Percentiles rank a stretch among this genome's conserved stretches.
These are phyloP conservation scores for Augochlorella aurata DNA, from an alignment of 2,888 invertebrate genomes.

Conservation along the genomic window DNA sequence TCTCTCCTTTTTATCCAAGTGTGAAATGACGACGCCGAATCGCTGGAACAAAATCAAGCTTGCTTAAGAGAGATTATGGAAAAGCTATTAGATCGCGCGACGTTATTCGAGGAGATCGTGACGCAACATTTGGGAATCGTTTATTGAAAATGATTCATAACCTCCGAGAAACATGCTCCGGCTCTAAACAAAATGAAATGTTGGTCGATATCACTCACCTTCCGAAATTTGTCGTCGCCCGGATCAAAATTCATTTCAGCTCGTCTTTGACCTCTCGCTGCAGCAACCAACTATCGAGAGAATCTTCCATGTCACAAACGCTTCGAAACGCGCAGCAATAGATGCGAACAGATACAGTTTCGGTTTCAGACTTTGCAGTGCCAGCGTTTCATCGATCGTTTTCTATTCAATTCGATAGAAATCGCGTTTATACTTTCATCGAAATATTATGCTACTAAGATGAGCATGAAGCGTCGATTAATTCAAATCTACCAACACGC, in stretches of 20 bases:
- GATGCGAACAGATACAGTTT: not conserved
- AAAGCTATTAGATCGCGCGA: no score
- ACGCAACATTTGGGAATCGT: not conserved
- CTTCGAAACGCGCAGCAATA: constrained; percentile 9
- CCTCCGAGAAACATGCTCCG: not conserved
- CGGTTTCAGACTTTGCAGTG: not conserved
- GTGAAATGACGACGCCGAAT: constrained; percentile 83
- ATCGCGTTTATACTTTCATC: no score
- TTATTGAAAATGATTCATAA: not conserved
- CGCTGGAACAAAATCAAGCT: constrained; percentile 21
- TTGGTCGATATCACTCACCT: constrained; percentile 42
- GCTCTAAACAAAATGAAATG: not conserved
- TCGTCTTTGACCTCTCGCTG: constrained; percentile 10
- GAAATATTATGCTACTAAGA: no score
- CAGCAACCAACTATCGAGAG: not conserved
- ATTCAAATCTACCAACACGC: no score
- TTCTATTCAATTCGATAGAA: not conserved
- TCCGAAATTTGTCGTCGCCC: constrained; percentile 28
- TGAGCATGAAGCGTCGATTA: no score
- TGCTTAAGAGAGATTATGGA: not conserved
- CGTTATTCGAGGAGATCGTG: not conserved
- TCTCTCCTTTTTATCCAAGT: constrained; percentile 83
- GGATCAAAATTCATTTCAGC: constrained; percentile 35
- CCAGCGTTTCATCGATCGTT: not conserved
- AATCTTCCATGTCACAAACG: constrained; percentile 9